Conservation (phyloP, 2,888 invertebrate genomes). For the Mesorhabditis belari region DNA sequence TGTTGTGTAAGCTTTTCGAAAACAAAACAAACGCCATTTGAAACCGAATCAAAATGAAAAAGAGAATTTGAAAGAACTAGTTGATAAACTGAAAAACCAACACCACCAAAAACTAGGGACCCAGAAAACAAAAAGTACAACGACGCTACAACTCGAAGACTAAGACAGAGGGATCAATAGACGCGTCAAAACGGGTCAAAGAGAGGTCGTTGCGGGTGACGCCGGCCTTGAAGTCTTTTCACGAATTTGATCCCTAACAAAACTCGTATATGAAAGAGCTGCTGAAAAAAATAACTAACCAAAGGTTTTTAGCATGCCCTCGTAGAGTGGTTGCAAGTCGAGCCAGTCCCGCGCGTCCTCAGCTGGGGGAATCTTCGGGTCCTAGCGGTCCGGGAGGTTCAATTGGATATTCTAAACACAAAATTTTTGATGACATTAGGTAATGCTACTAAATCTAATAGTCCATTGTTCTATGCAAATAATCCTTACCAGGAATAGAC, state of each 20-base stretch:
- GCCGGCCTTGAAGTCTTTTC: not conserved
- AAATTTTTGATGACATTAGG: not conserved
- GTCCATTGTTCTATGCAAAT: not conserved
- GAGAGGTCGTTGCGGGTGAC: not conserved
- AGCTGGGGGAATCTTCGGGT: conserved; percentile 23
- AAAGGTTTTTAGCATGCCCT: not conserved
- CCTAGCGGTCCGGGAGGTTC: conserved; percentile 35
- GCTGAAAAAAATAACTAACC: not conserved
- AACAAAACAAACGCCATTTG: not conserved
- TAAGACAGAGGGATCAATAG: too few relatives aligned
- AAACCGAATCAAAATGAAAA: not conserved
- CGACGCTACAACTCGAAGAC: too few relatives aligned
- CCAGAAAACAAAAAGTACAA: too few relatives aligned
- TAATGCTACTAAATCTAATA: not conserved
- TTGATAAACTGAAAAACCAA: too few relatives aligned
- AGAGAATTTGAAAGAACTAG: not conserved
- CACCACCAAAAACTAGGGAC: not conserved
- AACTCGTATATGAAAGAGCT: not conserved
- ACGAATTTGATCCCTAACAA: not conserved
- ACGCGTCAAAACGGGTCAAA: too few relatives aligned
- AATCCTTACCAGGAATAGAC: conserved; percentile 9
- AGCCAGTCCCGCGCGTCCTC: not conserved
- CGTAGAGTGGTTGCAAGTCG: not conserved
- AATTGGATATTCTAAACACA: conserved; percentile 17
- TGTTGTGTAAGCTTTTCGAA: not conserved